A percentile compares a stretch with the other conserved stretches of the same genome.
These are phyloP conservation scores for Phalacrocorax carbo DNA, from an alignment of 2,113 vertebrate genomes.

Conservation along the genomic window DNA sequence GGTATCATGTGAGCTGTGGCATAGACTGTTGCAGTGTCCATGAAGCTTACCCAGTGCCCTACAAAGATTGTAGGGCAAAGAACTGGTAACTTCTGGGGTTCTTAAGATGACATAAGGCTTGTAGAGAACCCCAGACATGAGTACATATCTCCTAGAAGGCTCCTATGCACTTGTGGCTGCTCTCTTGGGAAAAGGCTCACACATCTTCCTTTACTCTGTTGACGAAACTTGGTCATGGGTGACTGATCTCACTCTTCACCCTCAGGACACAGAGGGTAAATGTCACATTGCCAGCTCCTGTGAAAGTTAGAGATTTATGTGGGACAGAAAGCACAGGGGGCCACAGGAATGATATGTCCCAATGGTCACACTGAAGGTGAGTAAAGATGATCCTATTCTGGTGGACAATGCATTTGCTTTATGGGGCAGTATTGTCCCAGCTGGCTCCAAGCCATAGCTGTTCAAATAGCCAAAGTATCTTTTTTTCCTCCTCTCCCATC, in stretches of 20 bases:
- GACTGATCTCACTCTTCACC: neutral
- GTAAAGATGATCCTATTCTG: neutral
- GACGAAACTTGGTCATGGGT: neutral
- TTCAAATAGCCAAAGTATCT: neutral
- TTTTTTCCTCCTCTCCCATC: neutral
- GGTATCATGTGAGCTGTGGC: no score
- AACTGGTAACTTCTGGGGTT: neutral
- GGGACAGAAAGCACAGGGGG: neutral
- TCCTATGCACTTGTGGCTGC: neutral
- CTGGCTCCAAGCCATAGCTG: neutral
- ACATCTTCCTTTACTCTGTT: neutral
- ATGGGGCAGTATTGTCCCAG: neutral
- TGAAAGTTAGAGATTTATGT: neutral
- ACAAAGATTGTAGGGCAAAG: neutral
- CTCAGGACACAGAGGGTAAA: neutral
- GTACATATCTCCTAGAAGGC: rapidly evolving
- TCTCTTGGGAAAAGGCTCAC: neutral
- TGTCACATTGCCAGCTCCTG: rapidly evolving
- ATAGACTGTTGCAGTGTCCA: neutral
- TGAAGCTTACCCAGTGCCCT: neutral
- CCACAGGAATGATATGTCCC: neutral
- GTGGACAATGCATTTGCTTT: neutral
- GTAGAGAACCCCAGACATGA: neutral
- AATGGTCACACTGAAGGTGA: neutral
- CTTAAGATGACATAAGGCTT: neutral